Conservation (phyloP, 1,140 invertebrate genomes). For the Cataglyphis hispanica region DNA sequence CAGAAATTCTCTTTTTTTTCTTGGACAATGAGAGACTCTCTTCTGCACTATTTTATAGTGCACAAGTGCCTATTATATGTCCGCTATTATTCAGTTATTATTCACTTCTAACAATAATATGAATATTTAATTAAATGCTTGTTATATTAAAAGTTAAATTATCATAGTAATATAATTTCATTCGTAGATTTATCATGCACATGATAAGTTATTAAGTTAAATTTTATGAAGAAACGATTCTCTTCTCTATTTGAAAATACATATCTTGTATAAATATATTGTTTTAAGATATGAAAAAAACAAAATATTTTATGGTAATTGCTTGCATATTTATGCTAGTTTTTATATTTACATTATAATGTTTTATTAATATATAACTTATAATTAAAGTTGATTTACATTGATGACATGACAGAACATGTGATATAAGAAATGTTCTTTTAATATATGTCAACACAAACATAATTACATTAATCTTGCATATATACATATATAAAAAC, state of each 20-base stretch:
- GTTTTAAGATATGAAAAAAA: background rate
- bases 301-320: background rate
- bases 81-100: conserved; percentile 59
- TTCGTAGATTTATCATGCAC: background rate
- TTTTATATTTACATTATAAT: background rate
- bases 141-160: background rate
- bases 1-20: conserved; percentile 83
- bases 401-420: background rate
- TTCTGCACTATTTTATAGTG: conserved; percentile 65
- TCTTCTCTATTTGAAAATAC: background rate
- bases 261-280: background rate
- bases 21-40: conserved; percentile 78
- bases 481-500: background rate
- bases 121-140: background rate
- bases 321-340: background rate
- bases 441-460: background rate
- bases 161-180: background rate
- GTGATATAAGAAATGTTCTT: background rate
- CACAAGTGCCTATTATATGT: conserved; percentile 73
- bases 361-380: conserved; percentile 17
- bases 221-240: background rate
- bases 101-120: background rate
- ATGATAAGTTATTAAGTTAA: conserved; percentile 8
- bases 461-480: no score
- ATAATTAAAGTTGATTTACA: background rate